Conservation (phyloP, 1,140 invertebrate genomes). For the Caenorhabditis inopinata region DNA sequence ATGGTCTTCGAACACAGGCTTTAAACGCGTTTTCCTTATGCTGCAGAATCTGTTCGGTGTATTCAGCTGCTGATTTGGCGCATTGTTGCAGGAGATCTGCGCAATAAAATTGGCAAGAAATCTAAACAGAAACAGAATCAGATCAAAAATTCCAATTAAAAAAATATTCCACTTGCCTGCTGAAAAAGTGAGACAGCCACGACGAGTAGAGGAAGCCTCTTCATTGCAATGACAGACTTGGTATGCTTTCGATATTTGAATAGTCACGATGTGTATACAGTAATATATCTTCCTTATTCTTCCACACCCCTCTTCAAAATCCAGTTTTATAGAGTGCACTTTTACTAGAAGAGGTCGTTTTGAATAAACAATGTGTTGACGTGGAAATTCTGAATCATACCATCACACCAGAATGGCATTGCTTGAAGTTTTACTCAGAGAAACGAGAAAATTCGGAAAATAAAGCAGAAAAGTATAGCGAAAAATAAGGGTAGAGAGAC, state of each 20-base stretch:
- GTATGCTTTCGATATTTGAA: conserved; percentile 17
- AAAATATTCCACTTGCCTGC: neutral
- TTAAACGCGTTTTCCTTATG: conserved; percentile 29
- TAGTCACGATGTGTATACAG: conserved; percentile 28
- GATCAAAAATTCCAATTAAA: neutral
- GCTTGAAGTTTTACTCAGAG: neutral
- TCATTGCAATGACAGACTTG: conserved; percentile 33
- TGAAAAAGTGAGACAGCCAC: neutral
- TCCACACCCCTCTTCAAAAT: conserved; percentile 15
- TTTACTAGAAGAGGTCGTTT: conserved; percentile 17
- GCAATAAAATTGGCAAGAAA: conserved; percentile 16
- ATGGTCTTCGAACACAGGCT: conserved; percentile 18
- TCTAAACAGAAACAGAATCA: too few species aligned
- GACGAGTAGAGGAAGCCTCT: neutral
- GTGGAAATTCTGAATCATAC: conserved; percentile 23
- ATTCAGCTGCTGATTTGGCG: conserved; percentile 16
- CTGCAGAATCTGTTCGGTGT: conserved; percentile 5
- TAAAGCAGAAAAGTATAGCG: neutral
- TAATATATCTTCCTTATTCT: neutral
- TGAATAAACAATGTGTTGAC: conserved; percentile 17
- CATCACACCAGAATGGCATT: too few species aligned
- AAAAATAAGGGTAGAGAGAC: neutral
- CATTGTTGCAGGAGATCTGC: conserved; percentile 34
- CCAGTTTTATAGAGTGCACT: conserved; percentile 27
- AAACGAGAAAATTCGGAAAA: neutral